Base-by-base conservation (phyloP, 2,797 vertebrate genomes). In the Chrysocyon brachyurus region DNA sequence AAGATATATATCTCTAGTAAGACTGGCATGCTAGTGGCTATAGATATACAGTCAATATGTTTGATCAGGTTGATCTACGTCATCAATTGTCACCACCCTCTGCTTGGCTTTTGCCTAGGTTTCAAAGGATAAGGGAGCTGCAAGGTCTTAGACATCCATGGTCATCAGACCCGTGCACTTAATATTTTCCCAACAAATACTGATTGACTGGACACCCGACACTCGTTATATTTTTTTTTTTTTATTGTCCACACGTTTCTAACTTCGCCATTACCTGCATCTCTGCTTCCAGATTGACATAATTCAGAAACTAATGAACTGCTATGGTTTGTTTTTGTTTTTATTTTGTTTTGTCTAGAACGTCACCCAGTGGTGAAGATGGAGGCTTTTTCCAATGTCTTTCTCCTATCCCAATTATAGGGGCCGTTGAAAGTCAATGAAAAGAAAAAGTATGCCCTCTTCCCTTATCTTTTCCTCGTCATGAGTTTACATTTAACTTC, bases 31-130 rank as follows among this genome's bases (percentile, higher is more conserved):
- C 63, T n/a, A 26, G 24, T 16, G 2, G 59, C 91, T 56, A 28
- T 1, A 70, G 54, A 68, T 70, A 66, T 82, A 73, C 12, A 90
- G 87, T 63, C 16, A 14, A 21, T 26, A 31, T 9, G 10, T 52
- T 66, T n/a, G 26, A 82, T 73, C 63, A 57, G 88, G 66, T 6
- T 14, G 36, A 92, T 83, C 56, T 92, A 40, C 95, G 57, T 57
- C 78, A 63, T 94, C 78, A 46, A 72, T 40, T 28, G 28, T 64
- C 24, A 31, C 14, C 7, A 46, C 31, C 40, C 68, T 85, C 57
- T 22, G 26, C 31, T 73, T 88, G 49, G 31, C 86, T 77, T 85
- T 28, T 28, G 77, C 49, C 72, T 86, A n/a, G 72, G 72, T 40
- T 33, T 93, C 87, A 40, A 19, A 81, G 64, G 40, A 40, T 12